These are phyloP conservation scores for Anticlea derivata DNA, from an alignment of 2,888 invertebrate genomes.

Conservation along the genomic window DNA sequence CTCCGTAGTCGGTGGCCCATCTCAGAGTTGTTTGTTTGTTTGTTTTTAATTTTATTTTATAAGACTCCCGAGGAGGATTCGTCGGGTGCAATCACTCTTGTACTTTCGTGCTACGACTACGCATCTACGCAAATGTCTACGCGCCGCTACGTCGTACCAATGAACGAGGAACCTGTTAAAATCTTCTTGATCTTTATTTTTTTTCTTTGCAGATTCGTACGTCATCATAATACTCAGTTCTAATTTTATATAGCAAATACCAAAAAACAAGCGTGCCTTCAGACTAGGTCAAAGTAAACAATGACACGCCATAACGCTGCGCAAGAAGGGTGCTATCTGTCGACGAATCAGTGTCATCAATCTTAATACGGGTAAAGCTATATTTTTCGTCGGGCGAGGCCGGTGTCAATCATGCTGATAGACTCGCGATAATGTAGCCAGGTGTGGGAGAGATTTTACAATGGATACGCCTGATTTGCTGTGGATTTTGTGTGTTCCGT, in stretches of 20 bases:
- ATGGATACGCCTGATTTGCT: constrained; percentile 3
- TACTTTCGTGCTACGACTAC: no score
- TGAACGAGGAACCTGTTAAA: no score
- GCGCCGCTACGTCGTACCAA: no score
- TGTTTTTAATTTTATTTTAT: no score
- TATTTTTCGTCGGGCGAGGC: constrained; percentile 72
- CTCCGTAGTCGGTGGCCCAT: no score
- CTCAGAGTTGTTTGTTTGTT: no score
- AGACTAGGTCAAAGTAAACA: constrained; percentile 22
- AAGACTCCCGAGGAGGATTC: no score
- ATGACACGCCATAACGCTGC: constrained; percentile 20
- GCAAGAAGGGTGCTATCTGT: constrained; percentile 21
- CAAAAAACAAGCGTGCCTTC: constrained; percentile 1
- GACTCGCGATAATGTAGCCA: constrained; percentile 50
- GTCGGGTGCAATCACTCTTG: no score
- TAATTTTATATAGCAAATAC: not conserved
- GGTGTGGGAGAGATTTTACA: constrained; percentile 15
- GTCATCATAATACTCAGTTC: no score
- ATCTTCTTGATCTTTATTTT: no score
- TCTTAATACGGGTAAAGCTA: constrained; percentile 75
- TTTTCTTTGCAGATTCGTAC: no score
- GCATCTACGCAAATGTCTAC: no score
- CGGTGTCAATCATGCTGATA: constrained; percentile 71
- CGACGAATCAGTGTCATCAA: constrained; percentile 63
- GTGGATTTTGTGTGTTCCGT: not conserved